These are phyloP conservation scores for Caenorhabditis briggsae DNA, from an alignment of 1,140 invertebrate genomes.

Conservation along the genomic window DNA sequence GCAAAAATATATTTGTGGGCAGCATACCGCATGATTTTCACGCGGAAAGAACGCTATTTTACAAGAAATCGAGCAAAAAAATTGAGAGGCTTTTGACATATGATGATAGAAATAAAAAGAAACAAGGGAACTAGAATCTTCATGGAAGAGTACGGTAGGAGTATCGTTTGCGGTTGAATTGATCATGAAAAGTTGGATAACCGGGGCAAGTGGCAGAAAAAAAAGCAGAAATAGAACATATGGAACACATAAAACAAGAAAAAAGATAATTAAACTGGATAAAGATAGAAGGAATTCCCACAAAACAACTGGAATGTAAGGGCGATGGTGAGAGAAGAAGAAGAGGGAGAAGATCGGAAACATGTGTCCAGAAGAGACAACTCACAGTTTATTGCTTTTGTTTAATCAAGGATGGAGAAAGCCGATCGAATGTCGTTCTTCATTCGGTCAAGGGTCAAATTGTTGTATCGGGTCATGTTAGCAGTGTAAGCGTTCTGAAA, in stretches of 20 bases:
- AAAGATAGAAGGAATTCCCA: background rate
- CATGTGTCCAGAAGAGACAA: slow-evolving; percentile 28
- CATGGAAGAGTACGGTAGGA: background rate
- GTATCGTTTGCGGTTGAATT: background rate
- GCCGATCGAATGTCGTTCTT: slow-evolving; percentile 48
- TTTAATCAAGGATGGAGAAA: slow-evolving; percentile 42
- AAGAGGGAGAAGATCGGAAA: slow-evolving; percentile 19
- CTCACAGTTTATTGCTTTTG: slow-evolving; percentile 12
- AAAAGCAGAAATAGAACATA: background rate
- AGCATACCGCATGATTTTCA: slow-evolving; percentile 27
- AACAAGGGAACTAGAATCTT: background rate
- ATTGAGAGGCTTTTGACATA: background rate
- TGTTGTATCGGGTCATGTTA: slow-evolving; percentile 37
- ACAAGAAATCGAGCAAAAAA: background rate
- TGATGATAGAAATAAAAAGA: background rate
- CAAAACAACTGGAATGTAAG: slow-evolving; percentile 10
- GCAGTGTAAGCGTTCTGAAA: slow-evolving; percentile 17
- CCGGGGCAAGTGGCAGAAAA: background rate
- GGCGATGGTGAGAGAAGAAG: background rate
- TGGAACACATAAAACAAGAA: slow-evolving; percentile 26
- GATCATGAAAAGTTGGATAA: background rate
- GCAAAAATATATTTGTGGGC: background rate
- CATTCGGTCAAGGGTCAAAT: slow-evolving; percentile 50
- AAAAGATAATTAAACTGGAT: slow-evolving; percentile 1
- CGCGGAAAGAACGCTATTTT: background rate